phyloP scores from a whole-genome alignment of 2,888 invertebrate species.

The Andrena minutula region DNA sequence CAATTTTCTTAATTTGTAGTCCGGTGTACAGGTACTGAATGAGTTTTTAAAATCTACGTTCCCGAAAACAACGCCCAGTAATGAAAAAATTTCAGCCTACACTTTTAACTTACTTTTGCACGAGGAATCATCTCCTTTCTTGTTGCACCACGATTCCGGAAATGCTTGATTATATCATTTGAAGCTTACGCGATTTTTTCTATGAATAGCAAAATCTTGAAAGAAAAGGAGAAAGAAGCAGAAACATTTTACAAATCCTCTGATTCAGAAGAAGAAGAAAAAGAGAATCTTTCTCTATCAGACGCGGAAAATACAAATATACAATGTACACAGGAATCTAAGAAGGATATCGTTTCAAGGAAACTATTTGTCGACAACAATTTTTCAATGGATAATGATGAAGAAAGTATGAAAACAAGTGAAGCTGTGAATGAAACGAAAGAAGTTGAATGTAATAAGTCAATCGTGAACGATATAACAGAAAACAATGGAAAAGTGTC shows the following conservation, averaged over 20 bases:
- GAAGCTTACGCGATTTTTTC: constrained; percentile 36
- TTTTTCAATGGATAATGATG: background rate
- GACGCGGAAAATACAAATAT: background rate
- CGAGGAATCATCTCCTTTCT: too few relatives aligned
- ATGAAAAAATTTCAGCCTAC: too few relatives aligned
- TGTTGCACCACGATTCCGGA: too few relatives aligned
- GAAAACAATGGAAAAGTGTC: background rate
- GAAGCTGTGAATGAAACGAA: background rate
- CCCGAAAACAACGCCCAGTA: too few relatives aligned
- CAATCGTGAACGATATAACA: background rate
- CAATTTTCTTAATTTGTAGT: too few relatives aligned
- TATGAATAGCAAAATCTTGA: constrained; percentile 87
- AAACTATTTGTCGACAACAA: constrained; percentile 45
- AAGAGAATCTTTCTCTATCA: background rate
- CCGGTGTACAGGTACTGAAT: too few relatives aligned
- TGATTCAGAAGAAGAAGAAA: constrained; percentile 85
- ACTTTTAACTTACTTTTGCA: too few relatives aligned
- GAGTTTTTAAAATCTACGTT: too few relatives aligned
- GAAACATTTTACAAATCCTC: constrained; percentile 91
- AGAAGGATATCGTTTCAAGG: constrained; percentile 32
- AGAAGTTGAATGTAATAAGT: background rate
- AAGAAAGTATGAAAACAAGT: background rate
- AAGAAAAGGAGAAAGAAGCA: constrained; percentile 91
- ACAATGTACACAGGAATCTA: constrained; percentile 5
- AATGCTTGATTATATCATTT: constrained; percentile 1